Base-by-base conservation (phyloP, 2,113 vertebrate genomes). In the Eudorcas thomsonii region DNA sequence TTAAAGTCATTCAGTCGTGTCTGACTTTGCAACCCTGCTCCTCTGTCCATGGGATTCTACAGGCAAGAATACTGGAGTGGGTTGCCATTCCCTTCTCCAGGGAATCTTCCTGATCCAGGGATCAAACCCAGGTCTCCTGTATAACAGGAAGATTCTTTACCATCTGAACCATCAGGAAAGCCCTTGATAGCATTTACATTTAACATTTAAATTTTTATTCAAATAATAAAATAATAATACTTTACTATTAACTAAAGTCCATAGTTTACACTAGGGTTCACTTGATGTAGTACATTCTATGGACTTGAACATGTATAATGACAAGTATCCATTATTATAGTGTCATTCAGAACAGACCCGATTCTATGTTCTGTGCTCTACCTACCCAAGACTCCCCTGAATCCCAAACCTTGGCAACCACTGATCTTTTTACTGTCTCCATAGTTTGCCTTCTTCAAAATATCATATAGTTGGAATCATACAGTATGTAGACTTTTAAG, bases 271-370 rank as follows among this genome's bases (percentile, higher is more conserved):
- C 17, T 60, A 48, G 14, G 4, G 26, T 28, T 64, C 23, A 23
- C 21, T 33, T 50, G 52, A 16, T 67, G 9, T 5, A 21, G 4
- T 11, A 5, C 5, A 36, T 21, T 55, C 55, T 48, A 1, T 33
- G 28, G 28, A 33, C 39, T 84, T 57, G 45, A 88, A n/a, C 28
- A 43, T 30, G 8, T 16, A 0, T 57, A 5, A 23, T 23, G 39
- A 30, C 13, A 6, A 1, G 6, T 26, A 2, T 6, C 43, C 17
- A 2, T 6, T 13, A 21, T 14, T 6, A 14, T 4, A 74, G 6
- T 2, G 3, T 11, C 45, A 13, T 9, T 6, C 6, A 16, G 25
- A 39, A 39, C 17, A 8, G 5, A 77, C 23, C 11, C 3, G 12
- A 39, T 5, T 50, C 26, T 17, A 5, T 5, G 12, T 15, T 55